Percentiles rank a stretch among this genome's conserved stretches.
Conservation (phyloP, 2,113 vertebrate species). For the Gobius niger region DNA sequence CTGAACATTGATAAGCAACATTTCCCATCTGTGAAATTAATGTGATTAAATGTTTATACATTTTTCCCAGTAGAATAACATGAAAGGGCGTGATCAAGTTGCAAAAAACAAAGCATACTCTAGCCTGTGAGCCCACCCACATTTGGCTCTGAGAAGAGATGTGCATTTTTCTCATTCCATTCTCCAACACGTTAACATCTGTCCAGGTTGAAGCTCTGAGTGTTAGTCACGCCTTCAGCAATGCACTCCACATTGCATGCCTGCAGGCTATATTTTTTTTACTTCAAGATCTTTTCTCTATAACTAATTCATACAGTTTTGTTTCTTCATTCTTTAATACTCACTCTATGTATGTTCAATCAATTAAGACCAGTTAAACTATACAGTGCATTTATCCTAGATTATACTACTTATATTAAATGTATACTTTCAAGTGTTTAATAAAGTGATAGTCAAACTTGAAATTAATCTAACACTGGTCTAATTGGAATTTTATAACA, state of each 20-base stretch:
- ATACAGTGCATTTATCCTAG: no score
- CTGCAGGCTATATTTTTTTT: conserved; percentile 47
- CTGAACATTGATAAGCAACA: not conserved
- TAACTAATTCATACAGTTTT: conserved; percentile 41
- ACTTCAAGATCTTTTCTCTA: conserved; percentile 38
- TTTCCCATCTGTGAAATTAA: not conserved
- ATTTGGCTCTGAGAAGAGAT: conserved; percentile 64
- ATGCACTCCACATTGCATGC: conserved; percentile 41
- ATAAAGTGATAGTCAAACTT: no score
- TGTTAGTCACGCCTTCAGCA: conserved; percentile 52
- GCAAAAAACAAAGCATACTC: conserved; percentile 35
- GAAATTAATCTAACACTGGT: no score
- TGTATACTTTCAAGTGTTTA: no score
- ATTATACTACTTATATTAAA: no score
- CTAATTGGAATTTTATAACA: no score
- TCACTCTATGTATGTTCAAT: no score
- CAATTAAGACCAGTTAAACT: no score
- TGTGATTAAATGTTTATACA: not conserved
- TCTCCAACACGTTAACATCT: conserved; percentile 76
- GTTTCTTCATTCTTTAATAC: not conserved
- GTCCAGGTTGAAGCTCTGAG: conserved; percentile 61
- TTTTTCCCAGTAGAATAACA: conserved; percentile 2
- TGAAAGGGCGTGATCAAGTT: conserved; percentile 9
- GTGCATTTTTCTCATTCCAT: conserved; percentile 78
- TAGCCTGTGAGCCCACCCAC: conserved; percentile 47